phyloP scores from a whole-genome alignment of 2,888 invertebrate genomes.

The Trissonchulus latispiculum region DNA sequence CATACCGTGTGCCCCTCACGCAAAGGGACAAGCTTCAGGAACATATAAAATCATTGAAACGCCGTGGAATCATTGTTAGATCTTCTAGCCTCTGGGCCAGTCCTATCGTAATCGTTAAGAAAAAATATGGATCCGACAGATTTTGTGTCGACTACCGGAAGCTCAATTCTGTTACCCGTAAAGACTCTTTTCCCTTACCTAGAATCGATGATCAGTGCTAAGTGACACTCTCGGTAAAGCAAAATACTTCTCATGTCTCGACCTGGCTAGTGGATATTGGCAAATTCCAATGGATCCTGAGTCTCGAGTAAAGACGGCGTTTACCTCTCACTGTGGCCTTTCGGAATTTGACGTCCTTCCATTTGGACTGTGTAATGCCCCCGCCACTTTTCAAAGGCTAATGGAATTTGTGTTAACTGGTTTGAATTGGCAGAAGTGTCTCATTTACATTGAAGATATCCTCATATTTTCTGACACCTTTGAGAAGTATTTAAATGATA shows the following conservation, averaged over 20 bases:
- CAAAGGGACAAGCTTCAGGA: neutral
- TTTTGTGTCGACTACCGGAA: constrained; percentile 15
- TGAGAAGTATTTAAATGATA: too few species aligned
- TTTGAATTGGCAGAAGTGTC: too few species aligned
- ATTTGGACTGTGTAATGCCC: too few species aligned
- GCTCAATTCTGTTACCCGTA: neutral
- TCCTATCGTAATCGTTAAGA: neutral
- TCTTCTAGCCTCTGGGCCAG: constrained; percentile 11
- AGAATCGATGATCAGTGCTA: constrained; percentile 11
- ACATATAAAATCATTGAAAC: neutral
- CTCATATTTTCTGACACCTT: too few species aligned
- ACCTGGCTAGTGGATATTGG: too few species aligned
- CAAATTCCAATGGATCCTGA: too few species aligned
- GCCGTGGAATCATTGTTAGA: neutral
- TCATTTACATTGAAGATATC: too few species aligned
- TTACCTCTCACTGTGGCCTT: too few species aligned
- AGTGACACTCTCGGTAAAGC: constrained; percentile 1
- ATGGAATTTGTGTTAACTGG: too few species aligned
- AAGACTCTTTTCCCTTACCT: constrained; percentile 1
- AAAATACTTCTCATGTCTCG: neutral
- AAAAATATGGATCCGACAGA: constrained; percentile 4
- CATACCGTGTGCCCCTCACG: neutral
- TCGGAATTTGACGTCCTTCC: too few species aligned
- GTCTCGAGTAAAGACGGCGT: neutral
- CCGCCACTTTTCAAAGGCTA: too few species aligned